These are phyloP conservation scores for Gymnothorax reevesii DNA, from an alignment of 2,797 vertebrate genomes.

Conservation along the genomic window DNA sequence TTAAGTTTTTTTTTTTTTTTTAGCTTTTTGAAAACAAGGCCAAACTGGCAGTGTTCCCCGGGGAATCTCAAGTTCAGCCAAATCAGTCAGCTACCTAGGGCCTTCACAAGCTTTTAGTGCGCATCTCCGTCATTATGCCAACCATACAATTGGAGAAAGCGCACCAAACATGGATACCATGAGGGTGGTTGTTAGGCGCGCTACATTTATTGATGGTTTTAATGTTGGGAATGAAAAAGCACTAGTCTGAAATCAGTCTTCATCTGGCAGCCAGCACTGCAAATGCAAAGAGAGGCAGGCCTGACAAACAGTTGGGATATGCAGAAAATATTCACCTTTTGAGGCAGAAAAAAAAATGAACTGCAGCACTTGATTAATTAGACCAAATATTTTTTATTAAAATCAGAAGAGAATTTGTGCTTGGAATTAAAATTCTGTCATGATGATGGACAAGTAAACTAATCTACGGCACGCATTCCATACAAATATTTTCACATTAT, in stretches of 20 bases:
- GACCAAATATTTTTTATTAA: constrained; percentile 32
- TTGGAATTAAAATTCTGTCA: constrained; percentile 22
- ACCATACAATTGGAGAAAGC: neutral
- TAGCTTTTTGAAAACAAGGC: neutral
- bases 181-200: neutral
- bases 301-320: neutral
- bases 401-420: constrained; percentile 36
- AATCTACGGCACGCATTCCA: constrained; percentile 16
- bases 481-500: constrained; percentile 28
- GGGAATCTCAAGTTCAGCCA: neutral
- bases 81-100: neutral
- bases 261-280: constrained; percentile 7
- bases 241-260: constrained; percentile 16
- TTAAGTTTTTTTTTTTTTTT: neutral
- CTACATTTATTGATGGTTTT: constrained; percentile 14
- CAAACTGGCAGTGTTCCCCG: neutral
- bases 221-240: constrained; percentile 6
- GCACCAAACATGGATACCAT: neutral
- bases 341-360: constrained; percentile 21
- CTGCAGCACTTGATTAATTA: constrained; percentile 37
- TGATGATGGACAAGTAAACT: constrained; percentile 32
- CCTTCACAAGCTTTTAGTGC: neutral
- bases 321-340: constrained; percentile 23
- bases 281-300: neutral
- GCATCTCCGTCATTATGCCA: neutral